A percentile compares a stretch with the other conserved stretches of the same genome.
These are phyloP conservation scores for Macroglossus sobrinus DNA, from an alignment of 2,113 vertebrate genomes.

Conservation along the genomic window DNA sequence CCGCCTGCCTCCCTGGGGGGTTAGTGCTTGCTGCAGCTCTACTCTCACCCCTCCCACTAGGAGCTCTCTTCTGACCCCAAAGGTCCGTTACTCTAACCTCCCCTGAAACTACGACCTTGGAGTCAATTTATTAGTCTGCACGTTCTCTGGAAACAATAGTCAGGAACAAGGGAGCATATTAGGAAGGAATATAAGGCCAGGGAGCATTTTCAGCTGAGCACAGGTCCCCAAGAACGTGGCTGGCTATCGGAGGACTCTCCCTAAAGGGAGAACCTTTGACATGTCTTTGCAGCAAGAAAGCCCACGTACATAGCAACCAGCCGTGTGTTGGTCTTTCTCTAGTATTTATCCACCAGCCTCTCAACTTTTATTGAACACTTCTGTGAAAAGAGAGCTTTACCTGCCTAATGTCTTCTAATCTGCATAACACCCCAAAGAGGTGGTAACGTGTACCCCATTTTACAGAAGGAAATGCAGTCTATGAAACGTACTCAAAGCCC, in stretches of 20 bases:
- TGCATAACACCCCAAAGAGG: not conserved
- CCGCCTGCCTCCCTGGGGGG: not conserved
- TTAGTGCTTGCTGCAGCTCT: not conserved
- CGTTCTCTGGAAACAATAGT: not conserved
- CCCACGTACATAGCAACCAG: not conserved
- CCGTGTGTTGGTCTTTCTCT: not conserved
- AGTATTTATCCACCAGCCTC: not conserved
- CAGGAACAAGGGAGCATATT: not conserved
- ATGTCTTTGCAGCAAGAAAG: not conserved
- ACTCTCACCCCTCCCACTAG: not conserved
- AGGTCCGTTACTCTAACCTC: not conserved
- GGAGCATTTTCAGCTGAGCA: not conserved
- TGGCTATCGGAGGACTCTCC: not conserved
- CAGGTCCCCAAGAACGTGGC: accelerated
- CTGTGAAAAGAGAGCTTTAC: not conserved
- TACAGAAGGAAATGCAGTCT: not conserved
- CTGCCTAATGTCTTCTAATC: not conserved
- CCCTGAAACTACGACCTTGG: not conserved
- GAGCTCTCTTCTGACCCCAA: not conserved
- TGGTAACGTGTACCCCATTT: not conserved
- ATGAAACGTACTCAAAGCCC: not conserved
- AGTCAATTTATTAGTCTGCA: not conserved
- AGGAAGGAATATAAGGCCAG: not conserved
- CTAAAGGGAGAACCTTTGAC: not conserved
- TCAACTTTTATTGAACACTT: not conserved